Percentiles rank a stretch among this genome's conserved stretches.
These are phyloP conservation scores for Centroberyx gerrardi DNA, from an alignment of 2,797 vertebrate species.

Conservation along the genomic window DNA sequence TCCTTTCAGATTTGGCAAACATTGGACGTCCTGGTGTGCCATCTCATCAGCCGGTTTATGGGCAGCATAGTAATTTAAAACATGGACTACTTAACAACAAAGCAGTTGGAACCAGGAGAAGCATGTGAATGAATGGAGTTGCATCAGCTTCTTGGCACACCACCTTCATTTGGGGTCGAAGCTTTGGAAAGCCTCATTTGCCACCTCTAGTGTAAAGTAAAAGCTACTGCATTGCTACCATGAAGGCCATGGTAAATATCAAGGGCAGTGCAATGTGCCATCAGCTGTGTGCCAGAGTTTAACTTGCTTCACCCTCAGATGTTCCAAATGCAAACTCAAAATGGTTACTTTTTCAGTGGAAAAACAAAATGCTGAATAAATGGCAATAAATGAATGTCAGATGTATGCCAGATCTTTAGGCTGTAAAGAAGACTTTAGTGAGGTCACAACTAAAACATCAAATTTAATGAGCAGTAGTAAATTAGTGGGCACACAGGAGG, in stretches of 20 bases:
- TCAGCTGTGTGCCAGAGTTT: neutral
- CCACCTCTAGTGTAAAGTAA: neutral
- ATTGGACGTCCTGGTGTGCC: neutral
- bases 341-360: neutral
- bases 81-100: neutral
- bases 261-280: neutral
- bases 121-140: neutral
- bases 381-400: neutral
- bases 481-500: conserved; percentile 2
- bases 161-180: neutral
- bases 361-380: neutral
- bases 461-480: neutral
- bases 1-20: neutral
- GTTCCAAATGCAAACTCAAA: conserved; percentile 5
- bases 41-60: neutral
- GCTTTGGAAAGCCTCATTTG: conserved; percentile 17
- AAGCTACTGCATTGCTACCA: neutral
- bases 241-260: neutral
- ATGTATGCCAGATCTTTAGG: neutral
- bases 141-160: neutral
- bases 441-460: neutral
- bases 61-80: neutral
- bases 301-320: neutral
- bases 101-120: neutral
- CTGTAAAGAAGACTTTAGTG: neutral